Base-by-base conservation (phyloP, 1,140 invertebrate genomes). In the Drosophila varians region DNA sequence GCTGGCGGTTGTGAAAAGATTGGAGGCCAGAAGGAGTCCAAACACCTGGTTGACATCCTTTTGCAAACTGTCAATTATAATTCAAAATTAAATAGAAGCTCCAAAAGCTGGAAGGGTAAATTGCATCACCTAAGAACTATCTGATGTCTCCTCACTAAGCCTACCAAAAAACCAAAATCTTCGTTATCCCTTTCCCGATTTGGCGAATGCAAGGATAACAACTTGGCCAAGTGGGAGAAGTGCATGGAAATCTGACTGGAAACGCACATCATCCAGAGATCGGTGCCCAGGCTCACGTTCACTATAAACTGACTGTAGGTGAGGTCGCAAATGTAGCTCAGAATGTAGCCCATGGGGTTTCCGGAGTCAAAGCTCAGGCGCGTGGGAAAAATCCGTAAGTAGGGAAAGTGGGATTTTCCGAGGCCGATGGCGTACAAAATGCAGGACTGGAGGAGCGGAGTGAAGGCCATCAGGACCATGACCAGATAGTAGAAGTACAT, bases 231-330 rank as follows among this genome's bases (percentile, higher is more conserved):
- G 7, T 74, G 23, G 5, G 45, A 57, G 25, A 82, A 77, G 43
- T 83, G 78, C 69, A 83, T 65, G 7, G 48, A 58, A 2, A 83
- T 51, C 26, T 83, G 78, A 14, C 49, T 51, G 2, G 62, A 53
- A 2, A 70, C 49, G 36, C 62, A 74, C 56, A 77, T 77, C 61
- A 83, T 74, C 78, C 74, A 83, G 2, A 77, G 36, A 25, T 82
- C 78, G 2, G 62, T 65, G 25, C 69, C 74, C 11, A 73, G 16
- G n/a, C 43, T 83, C 2, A 55, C 11, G 16, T 77, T 77, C 9
- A 82, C 43, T 1, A 65, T 42, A 1, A 64, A 43, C 8, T 70
- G 78, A 5, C 53, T 70, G 31, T 61, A 75, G 6, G 49, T 34
- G 2, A 77, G 18, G 14, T 82, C 77, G 0, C 70, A 3, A 0